phyloP scores from a whole-genome alignment of 2,113 vertebrate species.

The Caloenas nicobarica region DNA sequence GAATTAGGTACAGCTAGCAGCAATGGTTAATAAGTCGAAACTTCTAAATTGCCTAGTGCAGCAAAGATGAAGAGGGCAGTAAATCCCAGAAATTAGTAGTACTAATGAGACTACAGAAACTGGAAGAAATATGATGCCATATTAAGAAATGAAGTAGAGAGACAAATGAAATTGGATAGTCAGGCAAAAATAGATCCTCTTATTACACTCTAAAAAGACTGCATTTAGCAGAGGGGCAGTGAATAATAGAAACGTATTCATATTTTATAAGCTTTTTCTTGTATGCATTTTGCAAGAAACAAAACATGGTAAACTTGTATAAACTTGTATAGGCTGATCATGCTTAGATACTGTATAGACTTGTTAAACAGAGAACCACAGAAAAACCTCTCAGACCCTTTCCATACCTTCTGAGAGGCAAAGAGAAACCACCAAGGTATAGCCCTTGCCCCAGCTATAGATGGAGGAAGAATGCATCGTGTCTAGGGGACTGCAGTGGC shows the following conservation, averaged over 20 bases:
- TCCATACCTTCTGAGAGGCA: not conserved
- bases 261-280: not conserved
- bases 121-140: not conserved
- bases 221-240: not conserved
- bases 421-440: not conserved
- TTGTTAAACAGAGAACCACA: not conserved
- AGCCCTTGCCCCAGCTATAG: not conserved
- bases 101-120: not conserved
- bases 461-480: rapidly evolving
- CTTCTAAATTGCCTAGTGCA: not conserved
- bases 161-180: not conserved
- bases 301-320: not conserved
- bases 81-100: not conserved
- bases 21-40: not conserved
- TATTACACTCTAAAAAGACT: not conserved
- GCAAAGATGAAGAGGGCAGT: not conserved
- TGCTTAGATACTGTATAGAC: not conserved
- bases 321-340: not conserved
- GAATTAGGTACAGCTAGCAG: not conserved
- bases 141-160: not conserved
- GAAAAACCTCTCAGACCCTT: not conserved
- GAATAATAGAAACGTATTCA: not conserved
- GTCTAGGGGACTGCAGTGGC: not conserved
- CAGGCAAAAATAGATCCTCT: not conserved
- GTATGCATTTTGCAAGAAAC: not conserved